A percentile compares a stretch with the other conserved stretches of the same genome.
Conservation (phyloP, 2,113 vertebrate genomes). For the Trochalopteron elliotii region DNA sequence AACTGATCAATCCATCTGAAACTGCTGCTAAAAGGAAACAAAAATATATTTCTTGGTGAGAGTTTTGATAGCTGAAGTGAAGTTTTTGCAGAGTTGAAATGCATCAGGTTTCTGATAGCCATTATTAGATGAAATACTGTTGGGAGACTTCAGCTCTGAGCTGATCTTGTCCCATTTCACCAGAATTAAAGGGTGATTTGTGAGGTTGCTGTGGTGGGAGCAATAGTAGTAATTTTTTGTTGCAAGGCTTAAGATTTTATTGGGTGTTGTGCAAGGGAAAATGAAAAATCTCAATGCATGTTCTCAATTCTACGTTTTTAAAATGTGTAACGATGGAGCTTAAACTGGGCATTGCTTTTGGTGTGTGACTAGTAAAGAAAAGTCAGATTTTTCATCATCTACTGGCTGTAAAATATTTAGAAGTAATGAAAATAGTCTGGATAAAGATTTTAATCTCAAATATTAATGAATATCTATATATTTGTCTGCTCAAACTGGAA, state of each 20-base stretch:
- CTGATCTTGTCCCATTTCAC: constrained; percentile 53
- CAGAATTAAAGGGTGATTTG: constrained; percentile 64
- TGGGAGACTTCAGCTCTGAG: constrained; percentile 12
- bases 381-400: not conserved
- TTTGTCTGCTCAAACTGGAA: not conserved
- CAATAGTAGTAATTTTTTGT: constrained; percentile 31
- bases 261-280: constrained; percentile 19
- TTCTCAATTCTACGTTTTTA: not conserved
- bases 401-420: not conserved
- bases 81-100: constrained; percentile 44
- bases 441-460: not conserved
- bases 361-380: not conserved
- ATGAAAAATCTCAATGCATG: not conserved
- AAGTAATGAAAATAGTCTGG: not conserved
- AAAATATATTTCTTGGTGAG: constrained; percentile 29
- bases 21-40: constrained; percentile 44
- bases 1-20: constrained; percentile 37
- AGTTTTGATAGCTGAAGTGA: constrained; percentile 24
- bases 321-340: not conserved
- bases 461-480: not conserved
- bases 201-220: constrained; percentile 20
- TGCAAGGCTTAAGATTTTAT: constrained; percentile 30
- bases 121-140: constrained; percentile 58
- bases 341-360: not conserved
- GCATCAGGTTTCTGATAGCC: constrained; percentile 32